phyloP scores from a whole-genome alignment of 2,888 invertebrate species.

The Homarus gammarus region DNA sequence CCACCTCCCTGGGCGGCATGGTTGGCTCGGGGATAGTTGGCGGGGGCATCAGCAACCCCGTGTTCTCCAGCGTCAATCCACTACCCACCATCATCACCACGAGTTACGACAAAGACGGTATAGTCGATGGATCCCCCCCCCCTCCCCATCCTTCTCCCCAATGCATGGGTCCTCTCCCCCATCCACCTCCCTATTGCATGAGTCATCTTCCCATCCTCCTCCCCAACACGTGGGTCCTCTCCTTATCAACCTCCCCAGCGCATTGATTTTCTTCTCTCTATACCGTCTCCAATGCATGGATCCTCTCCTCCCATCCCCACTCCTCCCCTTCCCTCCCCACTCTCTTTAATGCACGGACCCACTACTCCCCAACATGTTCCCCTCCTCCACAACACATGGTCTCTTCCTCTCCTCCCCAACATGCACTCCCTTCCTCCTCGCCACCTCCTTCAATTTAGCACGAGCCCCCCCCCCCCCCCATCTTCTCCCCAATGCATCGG shows the following conservation, averaged over 20 bases:
- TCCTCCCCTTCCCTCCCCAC: neutral
- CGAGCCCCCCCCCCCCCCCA: neutral
- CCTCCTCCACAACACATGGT: neutral
- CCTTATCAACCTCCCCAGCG: neutral
- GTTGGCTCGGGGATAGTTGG: slow-evolving; percentile 30
- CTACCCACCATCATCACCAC: slow-evolving; percentile 76
- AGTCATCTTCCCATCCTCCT: neutral
- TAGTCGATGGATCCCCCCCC: slow-evolving; percentile 30
- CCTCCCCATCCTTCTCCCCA: neutral
- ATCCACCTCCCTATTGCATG: neutral
- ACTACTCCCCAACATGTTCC: too few species aligned
- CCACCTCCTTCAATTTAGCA: slow-evolving; percentile 2
- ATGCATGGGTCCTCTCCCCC: neutral
- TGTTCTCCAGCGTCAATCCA: slow-evolving; percentile 66
- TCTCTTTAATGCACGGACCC: neutral
- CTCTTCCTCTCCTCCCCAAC: neutral
- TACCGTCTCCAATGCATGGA: neutral
- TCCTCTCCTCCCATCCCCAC: neutral
- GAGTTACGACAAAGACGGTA: slow-evolving; percentile 76
- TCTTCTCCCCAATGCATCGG: too few species aligned
- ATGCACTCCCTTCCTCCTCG: neutral
- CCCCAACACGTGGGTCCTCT: neutral
- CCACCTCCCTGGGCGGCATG: slow-evolving; percentile 7
- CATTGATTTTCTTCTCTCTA: neutral
- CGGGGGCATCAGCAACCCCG: slow-evolving; percentile 58